A percentile compares a stretch with the other conserved stretches of the same genome.
These are phyloP conservation scores for Apistogramma diplotaenia DNA, from an alignment of 2,113 vertebrate species.

Conservation along the genomic window DNA sequence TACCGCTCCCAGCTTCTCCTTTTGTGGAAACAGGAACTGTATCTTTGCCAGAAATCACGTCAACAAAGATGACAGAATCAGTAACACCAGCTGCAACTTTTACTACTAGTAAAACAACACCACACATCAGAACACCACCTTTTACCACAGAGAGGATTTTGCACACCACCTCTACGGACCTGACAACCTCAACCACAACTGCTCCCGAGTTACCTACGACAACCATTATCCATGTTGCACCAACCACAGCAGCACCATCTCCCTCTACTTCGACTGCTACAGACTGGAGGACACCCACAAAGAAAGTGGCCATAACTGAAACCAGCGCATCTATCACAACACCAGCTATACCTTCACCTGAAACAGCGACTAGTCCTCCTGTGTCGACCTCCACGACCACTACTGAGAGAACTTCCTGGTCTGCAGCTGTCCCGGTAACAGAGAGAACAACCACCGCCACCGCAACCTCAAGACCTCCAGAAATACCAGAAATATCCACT, in stretches of 20 bases:
- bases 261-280: conserved; percentile 41
- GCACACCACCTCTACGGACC: conserved; percentile 11
- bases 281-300: conserved; percentile 48
- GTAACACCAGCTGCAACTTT: conserved; percentile 28
- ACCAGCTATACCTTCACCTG: background rate
- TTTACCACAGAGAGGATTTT: conserved; percentile 40
- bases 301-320: conserved; percentile 49
- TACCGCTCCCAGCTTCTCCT: background rate
- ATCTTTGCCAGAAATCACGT: conserved; percentile 18
- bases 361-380: conserved; percentile 19
- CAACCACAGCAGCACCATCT: conserved; percentile 43
- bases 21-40: conserved; percentile 23
- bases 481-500: conserved; percentile 38
- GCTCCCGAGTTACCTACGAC: conserved; percentile 10
- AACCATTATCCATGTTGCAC: background rate
- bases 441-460: conserved; percentile 41
- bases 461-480: conserved; percentile 17
- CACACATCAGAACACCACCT: background rate
- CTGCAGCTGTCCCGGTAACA: conserved; percentile 29
- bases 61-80: conserved; percentile 34
- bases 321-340: conserved; percentile 33
- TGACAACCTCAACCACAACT: conserved; percentile 30
- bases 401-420: conserved; percentile 55
- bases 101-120: conserved; percentile 55
- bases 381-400: conserved; percentile 22